Evolutionary conservation across 2,888 invertebrate species (phyloP), one percentile per base, ranked within the genome.

Genomic region (Dermolepida albohirtum): DNA sequence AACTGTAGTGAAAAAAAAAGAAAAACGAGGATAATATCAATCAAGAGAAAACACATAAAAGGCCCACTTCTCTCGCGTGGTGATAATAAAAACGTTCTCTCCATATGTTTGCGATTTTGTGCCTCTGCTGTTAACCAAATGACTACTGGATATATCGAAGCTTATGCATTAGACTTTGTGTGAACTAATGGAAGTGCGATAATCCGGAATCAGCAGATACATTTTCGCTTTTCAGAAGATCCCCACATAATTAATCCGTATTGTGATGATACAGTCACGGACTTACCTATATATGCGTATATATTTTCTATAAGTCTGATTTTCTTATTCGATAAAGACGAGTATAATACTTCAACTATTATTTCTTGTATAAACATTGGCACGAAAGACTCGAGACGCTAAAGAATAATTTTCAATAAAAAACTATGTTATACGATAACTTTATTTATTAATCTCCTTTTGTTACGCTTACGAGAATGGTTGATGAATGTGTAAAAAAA

Each of bases 41-140:
- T 49, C 49, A 49, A 49, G 22, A 49, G 22, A 22, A 49, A 22
- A 17, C 49, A 49, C 22, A 49, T 49, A 22, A 49, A 49, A n/a
- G 16, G 11, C 1, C 12, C 22, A 49, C 17, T 22, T 11, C 6
- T 34, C 2, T 11, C 49, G 4, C 44, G 22, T 11, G 22, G 22
- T 1, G 47, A 17, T 22, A 49, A 49, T 49, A 49, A 49, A 49
- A 49, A 17, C 49, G 22, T 49, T 17, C 22, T 22, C 22, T 22
- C 22, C 8, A 17, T 11, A 22, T 11, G 22, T 10, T 14, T 14
- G 10, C 14, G 44, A 22, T 49, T 22, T 17, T 17, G 49, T 49
- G 22, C 22, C 11, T 11, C 22, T 16, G 49, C 22, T 22, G 22
- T 49, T 49, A 49, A 22, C 49, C 17, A 49, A 49, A 49, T 49